Evolutionary conservation across 2,888 invertebrate species (phyloP), one percentile per base, ranked within the genome.

Genomic region (Agrotis exclamationis): DNA sequence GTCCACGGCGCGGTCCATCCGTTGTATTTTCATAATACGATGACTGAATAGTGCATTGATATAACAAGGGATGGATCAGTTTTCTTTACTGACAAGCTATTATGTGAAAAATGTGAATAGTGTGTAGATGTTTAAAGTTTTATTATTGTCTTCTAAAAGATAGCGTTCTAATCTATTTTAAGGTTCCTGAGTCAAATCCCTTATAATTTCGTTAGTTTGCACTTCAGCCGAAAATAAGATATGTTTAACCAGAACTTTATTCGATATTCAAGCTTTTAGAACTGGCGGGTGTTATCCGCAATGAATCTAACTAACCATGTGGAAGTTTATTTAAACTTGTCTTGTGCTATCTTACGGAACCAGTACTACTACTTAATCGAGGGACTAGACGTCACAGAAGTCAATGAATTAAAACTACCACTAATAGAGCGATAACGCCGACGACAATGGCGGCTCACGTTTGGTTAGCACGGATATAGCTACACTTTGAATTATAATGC

Each of bases 401-500:
- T 80, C 82, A 82, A 83, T 83, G 79, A 85, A 83, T 84, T 84
- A 80, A 78, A 80, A 79, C 83, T 84, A 80, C 80, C 82, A 75
- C 76, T 86, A 85, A 85, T 84, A 83, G 82, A 83, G 77, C 79
- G 85, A 87, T 90, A 90, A 89, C 88, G 79, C 80, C 81, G 85
- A 80, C 85, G 86, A 90, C 91, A 90, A 89, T 89, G 90, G 88
- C 87, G 88, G 87, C 87, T 90, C 93, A 93, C 93, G 95, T 93
- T 94, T 91, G 91, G 91, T 89, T 87, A 90, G 95, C 92, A 89
- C 95, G 94, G 95, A 95, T 95, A 95, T 94, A 94, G 93, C 93
- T 92, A 92, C 93, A 93, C 91, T 93, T 94, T 92, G 94, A 95
- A 96, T 96, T 93, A 94, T 94, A 96, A 96, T 95, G 95, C 91